Evolutionary conservation across 2,113 vertebrate genomes (phyloP), one percentile per base, ranked within the genome.

Genomic region (Phainopepla nitens): DNA sequence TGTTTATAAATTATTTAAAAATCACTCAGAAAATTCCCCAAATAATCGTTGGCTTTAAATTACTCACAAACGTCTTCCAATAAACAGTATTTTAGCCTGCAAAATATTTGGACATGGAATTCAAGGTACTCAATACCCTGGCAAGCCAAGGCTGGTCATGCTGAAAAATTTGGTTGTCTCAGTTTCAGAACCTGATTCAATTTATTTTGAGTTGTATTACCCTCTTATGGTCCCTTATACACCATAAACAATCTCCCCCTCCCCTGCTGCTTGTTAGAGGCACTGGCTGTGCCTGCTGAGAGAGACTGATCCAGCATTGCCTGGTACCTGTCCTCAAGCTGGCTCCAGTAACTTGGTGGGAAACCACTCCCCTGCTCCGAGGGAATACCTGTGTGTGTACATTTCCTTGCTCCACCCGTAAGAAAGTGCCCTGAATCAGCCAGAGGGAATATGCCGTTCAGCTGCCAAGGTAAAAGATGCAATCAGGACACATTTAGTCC

Each of bases 141-240:
- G 50, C 45, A 82, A 78, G 58, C 2, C 5, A 79, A 85, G 54
- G 41, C 10, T 60, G 51, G 23, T 91, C 54, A 42, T 44, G 50
- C 16, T 94, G 86, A 90, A 92, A 93, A 96, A 90, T 83, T 77
- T 73, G 87, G 70, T 47, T 82, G 45, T 61, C 68, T 77, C 47
- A 35, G 29, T 77, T 95, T 88, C 68, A 85, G 71, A 95, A 83
- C 28, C 36, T 62, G 79, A 72, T 80, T 54, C 62, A 47, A 70
- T 90, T 88, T 73, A 33, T 85, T 95, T 66, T 36, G 58, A 92
- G 71, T 66, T 57, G 22, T 62, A 39, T 1, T 5, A 89, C 36
- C 44, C 62, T 92, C 75, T 87, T 54, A 92, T 24, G 19, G 58
- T 57, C 85, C 57, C 33, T 86, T 50, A 39, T 12, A 51, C 39